Base-by-base conservation (phyloP, 2,888 invertebrate genomes). In the Steinernema scapterisci region DNA sequence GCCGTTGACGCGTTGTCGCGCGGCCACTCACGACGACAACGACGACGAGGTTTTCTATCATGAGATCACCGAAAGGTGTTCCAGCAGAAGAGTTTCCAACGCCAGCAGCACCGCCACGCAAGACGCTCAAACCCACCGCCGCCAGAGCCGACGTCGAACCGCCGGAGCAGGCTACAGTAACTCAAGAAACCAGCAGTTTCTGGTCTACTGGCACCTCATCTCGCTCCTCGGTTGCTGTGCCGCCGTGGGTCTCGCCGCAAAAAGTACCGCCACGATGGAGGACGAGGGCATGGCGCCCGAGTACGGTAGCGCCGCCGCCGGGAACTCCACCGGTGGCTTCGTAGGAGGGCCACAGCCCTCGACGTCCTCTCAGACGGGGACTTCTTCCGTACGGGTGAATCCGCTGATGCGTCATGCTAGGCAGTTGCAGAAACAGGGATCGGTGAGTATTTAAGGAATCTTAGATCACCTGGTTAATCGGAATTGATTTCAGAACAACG, bases 401-500 rank as follows among this genome's bases (percentile, higher is more conserved):
- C 54, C 54, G 54, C 13, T 54, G 54, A 54, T 25, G 54, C 21
- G 54, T 11, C 54, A 54, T 21, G 54, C 54, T 11, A 54, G 54
- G 21, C 54, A 54, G 54, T 21, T 21, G 5, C 16, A 38, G 38
- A 48, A 48, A 13, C 48, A 54, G 54, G 25, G 25, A 23, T 54
- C 54, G 54, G 54, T 54, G 13, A 13, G 54, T 7, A 2, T 13
- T 19, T 48, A n/a, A n/a, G n/a, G n/a, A n/a, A n/a, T 48, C 13
- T 19, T 7, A 48, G 19, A 48, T 48, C 3, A 19, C 6, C 48
- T 16, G 19, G 13, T 48, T 44, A 44, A 16, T 19, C 3, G 7
- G 13, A 48, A 48, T 7, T 5, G 16, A 2, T 48, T 48, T 48
- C 13, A 48, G 48, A 78, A 81, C 45, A 83, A 79, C 73, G 38